phyloP scores from a whole-genome alignment of 2,797 vertebrate genomes.

The Hyperoplus immaculatus region DNA sequence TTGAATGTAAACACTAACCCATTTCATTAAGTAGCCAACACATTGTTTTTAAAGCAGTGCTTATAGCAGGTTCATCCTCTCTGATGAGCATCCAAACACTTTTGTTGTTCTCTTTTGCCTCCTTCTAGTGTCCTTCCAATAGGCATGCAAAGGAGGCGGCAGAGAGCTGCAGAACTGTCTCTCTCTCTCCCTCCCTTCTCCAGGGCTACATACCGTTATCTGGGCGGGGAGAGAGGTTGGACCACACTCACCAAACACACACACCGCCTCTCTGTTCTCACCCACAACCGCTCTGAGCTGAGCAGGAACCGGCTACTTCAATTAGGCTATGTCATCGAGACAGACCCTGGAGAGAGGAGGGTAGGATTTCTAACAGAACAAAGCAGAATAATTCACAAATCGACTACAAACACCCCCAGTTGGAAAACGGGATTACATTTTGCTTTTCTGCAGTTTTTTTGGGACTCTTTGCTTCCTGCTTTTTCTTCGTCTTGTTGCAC shows the following conservation, averaged over 20 bases:
- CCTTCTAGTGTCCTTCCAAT: not conserved
- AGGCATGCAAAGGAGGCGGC: constrained; percentile 67
- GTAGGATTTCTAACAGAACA: constrained; percentile 33
- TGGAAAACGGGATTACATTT: constrained; percentile 1
- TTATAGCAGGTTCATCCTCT: not conserved
- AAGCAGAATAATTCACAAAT: constrained; percentile 26
- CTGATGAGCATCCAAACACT: not conserved
- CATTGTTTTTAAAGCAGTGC: not conserved
- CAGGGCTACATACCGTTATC: constrained; percentile 70
- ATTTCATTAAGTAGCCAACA: not conserved
- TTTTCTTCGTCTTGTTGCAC: constrained; percentile 41
- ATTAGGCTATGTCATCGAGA: not conserved
- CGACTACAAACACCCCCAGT: not conserved
- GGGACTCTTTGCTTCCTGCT: constrained; percentile 29
- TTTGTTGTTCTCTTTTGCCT: not conserved
- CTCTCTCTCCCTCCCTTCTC: constrained; percentile 30
- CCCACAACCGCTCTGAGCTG: constrained; percentile 41
- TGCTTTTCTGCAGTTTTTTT: not conserved
- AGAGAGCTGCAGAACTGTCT: constrained; percentile 70
- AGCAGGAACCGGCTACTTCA: constrained; percentile 47
- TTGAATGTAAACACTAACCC: too few species aligned
- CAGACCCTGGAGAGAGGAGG: constrained; percentile 18
- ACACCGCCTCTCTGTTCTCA: constrained; percentile 56
- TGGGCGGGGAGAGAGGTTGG: constrained; percentile 75
- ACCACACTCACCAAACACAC: not conserved